Percentiles rank a stretch among this genome's conserved stretches.
Conservation (phyloP, 2,797 vertebrate species). For the Cetoscarus ocellatus region DNA sequence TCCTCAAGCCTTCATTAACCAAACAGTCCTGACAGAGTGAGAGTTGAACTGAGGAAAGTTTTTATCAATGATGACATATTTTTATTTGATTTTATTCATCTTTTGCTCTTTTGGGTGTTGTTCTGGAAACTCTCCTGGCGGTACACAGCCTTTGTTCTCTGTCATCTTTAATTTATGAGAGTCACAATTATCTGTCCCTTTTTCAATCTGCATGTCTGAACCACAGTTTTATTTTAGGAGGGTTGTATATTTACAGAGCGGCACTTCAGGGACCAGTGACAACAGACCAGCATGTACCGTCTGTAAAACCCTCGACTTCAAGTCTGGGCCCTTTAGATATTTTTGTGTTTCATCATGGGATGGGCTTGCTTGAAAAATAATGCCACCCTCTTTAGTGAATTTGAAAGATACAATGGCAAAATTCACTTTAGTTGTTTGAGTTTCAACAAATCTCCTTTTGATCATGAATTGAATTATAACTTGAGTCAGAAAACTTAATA, state of each 20-base stretch:
- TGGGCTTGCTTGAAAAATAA: neutral
- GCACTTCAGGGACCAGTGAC: constrained; percentile 46
- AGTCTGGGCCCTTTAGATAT: neutral
- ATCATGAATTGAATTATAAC: constrained; percentile 25
- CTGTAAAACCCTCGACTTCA: constrained; percentile 13
- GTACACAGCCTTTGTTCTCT: constrained; percentile 60
- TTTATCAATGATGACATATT: constrained; percentile 32
- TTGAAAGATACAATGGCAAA: neutral
- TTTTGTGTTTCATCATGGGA: neutral
- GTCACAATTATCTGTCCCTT: constrained; percentile 58
- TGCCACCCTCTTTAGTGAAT: constrained; percentile 2
- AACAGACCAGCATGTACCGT: constrained; percentile 21
- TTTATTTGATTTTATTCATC: constrained; percentile 44
- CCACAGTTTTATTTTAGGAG: constrained; percentile 38
- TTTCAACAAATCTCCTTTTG: constrained; percentile 16
- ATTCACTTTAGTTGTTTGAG: constrained; percentile 4
- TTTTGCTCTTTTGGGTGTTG: constrained; percentile 37
- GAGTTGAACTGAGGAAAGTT: constrained; percentile 19
- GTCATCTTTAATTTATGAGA: constrained; percentile 69
- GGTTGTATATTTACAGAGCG: constrained; percentile 52
- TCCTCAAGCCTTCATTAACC: neutral
- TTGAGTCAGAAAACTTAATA: constrained; percentile 29
- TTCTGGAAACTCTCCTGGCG: constrained; percentile 39
- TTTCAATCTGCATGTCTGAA: constrained; percentile 29
- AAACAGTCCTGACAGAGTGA: neutral